Evolutionary conservation across 2,888 invertebrate genomes (phyloP), one percentile per base, ranked within the genome.

Genomic region (Agrotis puta): DNA sequence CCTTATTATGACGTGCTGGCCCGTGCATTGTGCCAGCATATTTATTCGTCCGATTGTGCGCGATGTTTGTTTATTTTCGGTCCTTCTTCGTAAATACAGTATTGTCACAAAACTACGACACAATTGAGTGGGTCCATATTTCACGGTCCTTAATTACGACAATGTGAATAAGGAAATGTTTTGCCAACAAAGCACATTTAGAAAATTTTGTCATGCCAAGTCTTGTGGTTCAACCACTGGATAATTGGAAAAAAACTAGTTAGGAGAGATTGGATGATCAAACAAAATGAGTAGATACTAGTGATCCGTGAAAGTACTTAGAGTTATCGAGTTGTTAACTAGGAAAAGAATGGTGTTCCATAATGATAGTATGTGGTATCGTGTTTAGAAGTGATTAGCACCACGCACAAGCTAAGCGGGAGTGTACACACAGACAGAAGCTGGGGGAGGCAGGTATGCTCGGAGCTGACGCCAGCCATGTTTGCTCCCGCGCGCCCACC

Each of bases 1-100:
- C 94, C 93, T 95, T 95, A 96, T 95, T 95, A 95, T 95, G 95
- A 95, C 94, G 93, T 92, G 93, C 92, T 93, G 92, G 94, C 91
- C 94, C 93, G 90, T 90, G 92, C 93, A 93, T 95, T 95, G 95
- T 95, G 92, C 92, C 92, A 89, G 90, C 90, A 91, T 93, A 94
- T 95, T 95, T 94, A 95, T 95, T 91, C 92, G 90, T 88, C 87
- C 90, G 90, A 92, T 94, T 95, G 94, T 95, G 91, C 87, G 85
- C 89, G 80, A 91, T 94, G 94, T 96, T 95, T 96, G 95, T 96
- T 95, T 95, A 95, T 95, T 95, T 95, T 94, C 87, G 90, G 90
- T 93, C 94, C 94, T 94, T 94, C 94, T 91, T 89, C 90, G 93
- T 94, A 95, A 95, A 95, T 92, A 93, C 87, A 85, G 90, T 89